phyloP scores from a whole-genome alignment of 2,797 vertebrate species.

The Falco biarmicus region DNA sequence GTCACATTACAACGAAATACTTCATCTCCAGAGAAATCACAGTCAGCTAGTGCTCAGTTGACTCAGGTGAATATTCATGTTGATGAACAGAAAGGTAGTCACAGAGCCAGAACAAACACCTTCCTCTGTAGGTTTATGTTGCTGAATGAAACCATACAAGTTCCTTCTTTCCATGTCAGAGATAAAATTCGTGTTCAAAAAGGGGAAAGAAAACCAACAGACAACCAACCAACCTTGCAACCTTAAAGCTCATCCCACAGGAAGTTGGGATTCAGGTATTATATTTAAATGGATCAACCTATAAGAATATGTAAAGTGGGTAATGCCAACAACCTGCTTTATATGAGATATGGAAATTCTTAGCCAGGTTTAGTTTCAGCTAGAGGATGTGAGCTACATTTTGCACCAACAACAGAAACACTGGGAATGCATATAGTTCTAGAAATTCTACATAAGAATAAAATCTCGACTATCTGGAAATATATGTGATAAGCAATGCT shows the following conservation, averaged over 20 bases:
- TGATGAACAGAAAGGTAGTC: background rate
- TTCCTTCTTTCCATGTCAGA: background rate
- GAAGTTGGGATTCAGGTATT: background rate
- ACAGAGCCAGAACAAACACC: background rate
- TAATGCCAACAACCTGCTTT: background rate
- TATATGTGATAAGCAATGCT: background rate
- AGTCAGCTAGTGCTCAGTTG: background rate
- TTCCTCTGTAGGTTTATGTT: background rate
- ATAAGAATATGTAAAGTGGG: background rate
- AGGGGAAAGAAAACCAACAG: background rate
- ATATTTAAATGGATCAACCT: background rate
- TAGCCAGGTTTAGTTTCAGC: background rate
- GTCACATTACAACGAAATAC: background rate
- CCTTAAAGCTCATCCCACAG: background rate
- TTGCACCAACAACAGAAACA: background rate
- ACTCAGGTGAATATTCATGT: constrained; percentile 13
- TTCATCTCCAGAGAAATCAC: constrained; percentile 35
- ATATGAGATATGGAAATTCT: background rate
- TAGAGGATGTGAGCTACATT: background rate
- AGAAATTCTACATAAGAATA: background rate
- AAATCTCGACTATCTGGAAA: background rate
- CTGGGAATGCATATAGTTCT: background rate
- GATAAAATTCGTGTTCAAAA: background rate
- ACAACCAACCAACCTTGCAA: background rate
- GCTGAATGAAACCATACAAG: background rate